Base-by-base conservation (phyloP, 2,797 vertebrate species). In the Staurois parvus region DNA sequence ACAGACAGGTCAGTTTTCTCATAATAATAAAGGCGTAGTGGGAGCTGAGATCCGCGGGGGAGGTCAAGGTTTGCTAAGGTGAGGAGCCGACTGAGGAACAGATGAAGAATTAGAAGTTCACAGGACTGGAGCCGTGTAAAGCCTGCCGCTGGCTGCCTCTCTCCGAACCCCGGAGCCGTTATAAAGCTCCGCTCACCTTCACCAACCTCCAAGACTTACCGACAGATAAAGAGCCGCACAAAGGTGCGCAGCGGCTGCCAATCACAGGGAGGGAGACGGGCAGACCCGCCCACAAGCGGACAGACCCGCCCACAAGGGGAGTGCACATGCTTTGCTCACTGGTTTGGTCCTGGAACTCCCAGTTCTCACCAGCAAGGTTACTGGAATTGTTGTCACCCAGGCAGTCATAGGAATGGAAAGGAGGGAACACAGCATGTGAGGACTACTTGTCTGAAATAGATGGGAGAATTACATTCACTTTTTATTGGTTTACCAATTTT, bases 201-300 rank as follows among this genome's bases (percentile, higher is more conserved):
- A 83, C 87, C 84, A 21, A 81, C 82, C 68, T 76, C 88, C 72
- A 91, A 94, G 93, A 95, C 90, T 95, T 93, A 94, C 89, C 88
- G 88, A 32, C 2, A 32, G 32, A 32, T 32, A 32, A 32, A 85
- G 75, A 42, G 24, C 28, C 17, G 42, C 48, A 42, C 30, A 62
- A 42, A 15, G 59, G 26, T 37, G 45, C 37, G 9, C 3, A 10
- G 5, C 8, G n/a, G 17, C 66, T 72, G 79, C 52, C 85, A 86
- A 86, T 86, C 79, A 82, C 52, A 48, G 66, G 52, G 10, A 52
- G 1, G 28, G 66, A 67, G n/a, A n/a, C n/a, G n/a, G n/a, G n/a
- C n/a, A n/a, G n/a, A n/a, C n/a, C n/a, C n/a, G n/a, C n/a, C n/a
- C n/a, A n/a, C n/a, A n/a, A n/a, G n/a, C 15, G 8, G 21, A 37